A percentile compares a stretch with the other conserved stretches of the same genome.
phyloP scores from a whole-genome alignment of 2,888 invertebrate species.

The Polyploca ridens region DNA sequence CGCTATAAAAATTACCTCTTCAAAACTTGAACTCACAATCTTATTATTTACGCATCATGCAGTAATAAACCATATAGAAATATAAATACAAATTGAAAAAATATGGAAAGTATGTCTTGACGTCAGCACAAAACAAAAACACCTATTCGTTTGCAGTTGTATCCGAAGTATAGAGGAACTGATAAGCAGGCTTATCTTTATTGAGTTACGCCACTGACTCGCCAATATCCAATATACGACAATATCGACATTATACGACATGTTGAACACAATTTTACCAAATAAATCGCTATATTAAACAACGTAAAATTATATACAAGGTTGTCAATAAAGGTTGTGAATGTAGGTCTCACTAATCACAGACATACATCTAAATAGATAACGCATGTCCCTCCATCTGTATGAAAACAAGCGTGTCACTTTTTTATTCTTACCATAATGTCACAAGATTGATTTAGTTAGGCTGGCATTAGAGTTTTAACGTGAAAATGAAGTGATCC shows the following conservation, averaged over 20 bases:
- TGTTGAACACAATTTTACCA: neutral
- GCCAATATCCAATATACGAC: constrained; percentile 30
- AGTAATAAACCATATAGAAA: neutral
- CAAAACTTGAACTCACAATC: too few relatives aligned
- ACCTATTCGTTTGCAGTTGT: constrained; percentile 37
- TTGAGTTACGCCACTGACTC: constrained; percentile 29
- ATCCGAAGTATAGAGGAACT: constrained; percentile 47
- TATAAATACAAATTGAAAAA: neutral
- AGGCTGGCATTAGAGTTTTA: too few relatives aligned
- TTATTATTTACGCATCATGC: too few relatives aligned
- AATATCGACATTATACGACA: neutral
- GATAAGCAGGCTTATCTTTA: constrained; percentile 48
- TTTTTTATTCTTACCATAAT: too few relatives aligned
- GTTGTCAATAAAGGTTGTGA: neutral
- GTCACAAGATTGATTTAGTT: too few relatives aligned
- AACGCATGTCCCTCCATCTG: too few relatives aligned
- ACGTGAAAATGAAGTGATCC: too few relatives aligned
- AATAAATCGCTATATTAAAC: neutral
- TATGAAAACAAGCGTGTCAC: too few relatives aligned
- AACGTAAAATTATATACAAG: neutral
- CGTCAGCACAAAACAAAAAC: neutral
- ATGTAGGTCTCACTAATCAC: too few relatives aligned
- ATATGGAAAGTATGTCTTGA: neutral
- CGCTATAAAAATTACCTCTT: neutral
- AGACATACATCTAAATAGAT: too few relatives aligned